Base-by-base conservation (phyloP, 2,888 invertebrate genomes). In the Gymnocheta viridis region DNA sequence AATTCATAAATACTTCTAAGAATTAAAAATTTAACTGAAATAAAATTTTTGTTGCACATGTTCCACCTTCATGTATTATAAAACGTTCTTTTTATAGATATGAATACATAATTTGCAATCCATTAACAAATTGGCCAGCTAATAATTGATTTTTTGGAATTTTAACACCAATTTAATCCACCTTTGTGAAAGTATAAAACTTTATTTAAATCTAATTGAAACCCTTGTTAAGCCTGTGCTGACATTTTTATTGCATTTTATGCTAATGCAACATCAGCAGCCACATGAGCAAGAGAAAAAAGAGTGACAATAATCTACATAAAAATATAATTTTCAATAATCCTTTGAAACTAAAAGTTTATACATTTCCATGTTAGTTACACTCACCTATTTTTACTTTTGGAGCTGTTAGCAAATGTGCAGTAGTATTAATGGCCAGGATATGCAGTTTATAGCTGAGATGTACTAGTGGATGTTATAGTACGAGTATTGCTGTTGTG, bases 191-290 rank as follows among this genome's bases (percentile, higher is more conserved):
- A 51, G 22, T 7, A 24, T 17, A 7, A 14, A 22, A 54, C 64
- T 66, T 58, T 27, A 44, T 32, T 66, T 44, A 67, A 67, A 47
- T 19, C 47, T 27, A 58, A 77, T 67, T 47, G 47, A 56, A 47
- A 47, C 17, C 41, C 47, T 38, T 49, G 47, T 69, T 58, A 77
- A 77, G 38, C 32, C 70, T 70, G 19, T 44, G 62, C 41, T 51
- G 79, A 79, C 70, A 79, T 70, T 79, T 79, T 70, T 79, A 79
- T 79, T 54, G 54, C 54, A 79, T 79, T 29, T 78, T 62, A 41
- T 41, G 19, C 51, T 51, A 51, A 62, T 60, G 27, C 38, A 38
- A 29, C 62, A 62, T 14, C 73, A 62, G 12, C 12, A 22, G 29
- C 24, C 2, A n/a, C 47, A 58, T 10, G n/a, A 62, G n/a, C 17